Evolutionary conservation across 2,113 vertebrate species (phyloP).

Genomic region (Chloroceryle aenea): DNA sequence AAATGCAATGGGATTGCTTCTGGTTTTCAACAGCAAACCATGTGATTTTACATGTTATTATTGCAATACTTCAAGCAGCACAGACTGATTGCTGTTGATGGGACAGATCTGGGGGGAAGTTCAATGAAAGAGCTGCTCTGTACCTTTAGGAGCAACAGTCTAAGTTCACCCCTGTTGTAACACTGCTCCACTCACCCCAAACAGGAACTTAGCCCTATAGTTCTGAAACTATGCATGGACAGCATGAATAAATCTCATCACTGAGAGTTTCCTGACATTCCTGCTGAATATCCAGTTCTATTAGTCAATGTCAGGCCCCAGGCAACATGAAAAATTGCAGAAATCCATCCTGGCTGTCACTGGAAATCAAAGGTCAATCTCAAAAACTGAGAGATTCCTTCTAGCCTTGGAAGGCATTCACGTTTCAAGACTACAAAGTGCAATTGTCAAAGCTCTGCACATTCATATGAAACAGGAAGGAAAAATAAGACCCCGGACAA

Average conservation of each 20-base stretch:
- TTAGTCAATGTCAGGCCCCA: constrained; percentile 50
- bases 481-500: constrained; percentile 52
- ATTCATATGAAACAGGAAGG: constrained; percentile 15
- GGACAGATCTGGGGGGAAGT: background rate
- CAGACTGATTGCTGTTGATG: background rate
- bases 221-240: background rate
- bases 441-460: constrained; percentile 29
- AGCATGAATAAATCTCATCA: constrained; percentile 49
- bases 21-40: background rate
- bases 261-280: background rate
- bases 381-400: constrained; percentile 29
- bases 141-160: background rate
- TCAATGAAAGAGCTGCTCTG: background rate
- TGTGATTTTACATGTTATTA: background rate
- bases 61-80: background rate
- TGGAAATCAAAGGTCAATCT: constrained; percentile 53
- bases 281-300: constrained; percentile 39
- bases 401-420: constrained; percentile 32
- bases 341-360: constrained; percentile 59
- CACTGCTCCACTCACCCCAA: background rate
- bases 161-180: background rate
- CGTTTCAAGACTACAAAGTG: constrained; percentile 31
- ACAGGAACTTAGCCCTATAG: constrained; percentile 9
- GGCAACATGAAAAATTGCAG: constrained; percentile 36
- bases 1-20: background rate